These are phyloP conservation scores for Cephalopterus ornatus DNA, from an alignment of 2,113 vertebrate genomes.

Conservation along the genomic window DNA sequence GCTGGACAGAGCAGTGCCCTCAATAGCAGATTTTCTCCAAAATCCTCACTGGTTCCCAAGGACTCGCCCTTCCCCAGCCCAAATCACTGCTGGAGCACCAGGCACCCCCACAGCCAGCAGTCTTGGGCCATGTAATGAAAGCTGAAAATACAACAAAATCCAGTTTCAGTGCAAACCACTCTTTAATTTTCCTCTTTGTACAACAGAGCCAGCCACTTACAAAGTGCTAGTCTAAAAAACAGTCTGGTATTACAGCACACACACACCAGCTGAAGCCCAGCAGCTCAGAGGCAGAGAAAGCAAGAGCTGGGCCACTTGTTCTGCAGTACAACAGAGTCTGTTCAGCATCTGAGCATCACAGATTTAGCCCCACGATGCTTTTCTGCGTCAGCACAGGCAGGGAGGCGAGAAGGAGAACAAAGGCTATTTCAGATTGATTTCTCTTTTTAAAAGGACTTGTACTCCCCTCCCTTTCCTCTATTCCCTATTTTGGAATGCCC, in stretches of 20 bases:
- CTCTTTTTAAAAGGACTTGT: not conserved
- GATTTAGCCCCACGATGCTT: not conserved
- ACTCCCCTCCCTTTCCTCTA: not conserved
- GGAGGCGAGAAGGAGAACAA: not conserved
- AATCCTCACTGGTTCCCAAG: not conserved
- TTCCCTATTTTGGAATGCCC: not conserved
- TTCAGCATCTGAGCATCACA: not conserved
- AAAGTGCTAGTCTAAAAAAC: slow-evolving; percentile 68
- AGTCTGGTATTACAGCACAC: slow-evolving; percentile 56
- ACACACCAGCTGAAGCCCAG: slow-evolving; percentile 40
- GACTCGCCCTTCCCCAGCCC: not conserved
- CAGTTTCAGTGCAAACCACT: slow-evolving; percentile 67
- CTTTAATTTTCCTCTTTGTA: slow-evolving; percentile 66
- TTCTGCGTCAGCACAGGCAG: not conserved
- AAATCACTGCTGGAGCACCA: not conserved
- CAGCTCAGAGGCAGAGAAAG: slow-evolving; percentile 27
- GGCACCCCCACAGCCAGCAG: not conserved
- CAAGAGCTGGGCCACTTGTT: not conserved
- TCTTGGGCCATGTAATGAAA: not conserved
- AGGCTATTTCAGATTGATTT: not conserved
- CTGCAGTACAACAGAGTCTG: slow-evolving; percentile 33
- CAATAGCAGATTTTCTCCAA: not conserved
- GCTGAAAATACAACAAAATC: not conserved
- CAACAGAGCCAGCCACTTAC: slow-evolving; percentile 65
- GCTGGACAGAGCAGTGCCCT: not conserved